phyloP scores from a whole-genome alignment of 1,140 invertebrate species.

The Thaumatotibia leucotreta region DNA sequence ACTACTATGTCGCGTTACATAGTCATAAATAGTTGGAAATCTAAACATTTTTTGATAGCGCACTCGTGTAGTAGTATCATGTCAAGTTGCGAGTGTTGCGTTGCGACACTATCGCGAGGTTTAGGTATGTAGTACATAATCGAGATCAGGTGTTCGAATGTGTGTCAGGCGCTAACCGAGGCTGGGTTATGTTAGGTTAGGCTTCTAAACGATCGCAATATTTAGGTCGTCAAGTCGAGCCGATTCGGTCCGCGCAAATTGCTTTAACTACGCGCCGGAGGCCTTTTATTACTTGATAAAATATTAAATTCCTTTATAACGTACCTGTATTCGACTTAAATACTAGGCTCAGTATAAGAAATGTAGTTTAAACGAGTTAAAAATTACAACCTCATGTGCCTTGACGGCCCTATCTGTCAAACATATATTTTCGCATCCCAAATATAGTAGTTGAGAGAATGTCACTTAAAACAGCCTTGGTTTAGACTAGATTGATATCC shows the following conservation, averaged over 20 bases:
- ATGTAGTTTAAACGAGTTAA: not conserved
- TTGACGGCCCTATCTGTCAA: not conserved
- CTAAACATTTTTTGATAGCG: not conserved
- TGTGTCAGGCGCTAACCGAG: slow-evolving; percentile 6
- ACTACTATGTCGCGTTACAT: slow-evolving; percentile 7
- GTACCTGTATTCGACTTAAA: slow-evolving; percentile 2
- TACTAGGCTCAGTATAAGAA: not conserved
- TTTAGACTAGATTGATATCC: slow-evolving; percentile 34
- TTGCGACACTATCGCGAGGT: not conserved
- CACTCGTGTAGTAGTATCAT: not conserved
- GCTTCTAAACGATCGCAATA: slow-evolving; percentile 15
- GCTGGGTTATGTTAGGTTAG: slow-evolving; percentile 15
- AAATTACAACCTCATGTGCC: not conserved
- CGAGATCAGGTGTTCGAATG: slow-evolving; percentile 14
- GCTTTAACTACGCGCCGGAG: slow-evolving; percentile 39
- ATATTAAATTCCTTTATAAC: slow-evolving; percentile 5
- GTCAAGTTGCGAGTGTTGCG: not conserved
- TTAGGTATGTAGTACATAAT: not conserved
- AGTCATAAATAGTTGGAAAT: not conserved
- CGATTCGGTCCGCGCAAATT: slow-evolving; percentile 43
- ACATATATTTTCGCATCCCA: not conserved
- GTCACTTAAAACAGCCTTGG: slow-evolving; percentile 31
- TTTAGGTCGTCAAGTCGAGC: slow-evolving; percentile 30
- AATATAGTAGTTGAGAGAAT: not conserved
- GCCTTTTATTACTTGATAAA: slow-evolving; percentile 28